Conservation (phyloP, 2,888 invertebrate genomes). For the Ceraclea dissimilis region DNA sequence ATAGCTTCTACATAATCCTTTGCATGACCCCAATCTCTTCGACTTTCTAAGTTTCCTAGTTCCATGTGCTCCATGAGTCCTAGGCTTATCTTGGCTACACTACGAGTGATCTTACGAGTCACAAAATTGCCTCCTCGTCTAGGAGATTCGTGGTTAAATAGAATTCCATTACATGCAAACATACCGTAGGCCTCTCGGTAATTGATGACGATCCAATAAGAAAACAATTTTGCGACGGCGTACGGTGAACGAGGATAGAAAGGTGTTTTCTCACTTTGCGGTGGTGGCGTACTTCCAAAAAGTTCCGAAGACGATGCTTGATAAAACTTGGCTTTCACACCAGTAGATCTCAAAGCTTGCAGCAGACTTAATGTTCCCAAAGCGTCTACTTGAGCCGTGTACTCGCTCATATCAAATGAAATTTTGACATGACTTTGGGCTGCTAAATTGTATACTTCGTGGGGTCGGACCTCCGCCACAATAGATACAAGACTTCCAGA, state of each 20-base stretch:
- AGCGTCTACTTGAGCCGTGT: slow-evolving; percentile 96
- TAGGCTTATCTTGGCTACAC: slow-evolving; percentile 91
- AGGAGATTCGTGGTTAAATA: slow-evolving; percentile 96
- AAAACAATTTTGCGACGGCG: slow-evolving; percentile 93
- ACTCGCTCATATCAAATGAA: slow-evolving; percentile 97
- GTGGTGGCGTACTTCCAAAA: slow-evolving; percentile 87
- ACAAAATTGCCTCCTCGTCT: slow-evolving; percentile 96
- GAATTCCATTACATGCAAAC: slow-evolving; percentile 92
- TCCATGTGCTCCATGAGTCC: slow-evolving; percentile 80
- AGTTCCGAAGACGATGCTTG: slow-evolving; percentile 95
- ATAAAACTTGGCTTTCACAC: slow-evolving; percentile 78
- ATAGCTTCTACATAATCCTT: slow-evolving; percentile 97
- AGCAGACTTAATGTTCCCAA: slow-evolving; percentile 83
- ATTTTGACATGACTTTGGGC: slow-evolving; percentile 99
- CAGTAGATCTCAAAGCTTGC: slow-evolving; percentile 87
- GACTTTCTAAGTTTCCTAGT: slow-evolving; percentile 92
- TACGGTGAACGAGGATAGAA: slow-evolving; percentile 96
- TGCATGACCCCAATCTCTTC: slow-evolving; percentile 97
- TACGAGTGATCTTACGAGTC: slow-evolving; percentile 94
- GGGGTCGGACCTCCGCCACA: slow-evolving; percentile 64
- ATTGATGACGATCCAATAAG: slow-evolving; percentile 93
- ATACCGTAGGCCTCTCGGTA: slow-evolving; percentile 92
- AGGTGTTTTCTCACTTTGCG: slow-evolving; percentile 90
- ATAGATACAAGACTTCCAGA: slow-evolving; percentile 89
- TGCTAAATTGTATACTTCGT: slow-evolving; percentile 95